Conservation (phyloP, 2,113 vertebrate genomes). For the Crotalus horridus region DNA sequence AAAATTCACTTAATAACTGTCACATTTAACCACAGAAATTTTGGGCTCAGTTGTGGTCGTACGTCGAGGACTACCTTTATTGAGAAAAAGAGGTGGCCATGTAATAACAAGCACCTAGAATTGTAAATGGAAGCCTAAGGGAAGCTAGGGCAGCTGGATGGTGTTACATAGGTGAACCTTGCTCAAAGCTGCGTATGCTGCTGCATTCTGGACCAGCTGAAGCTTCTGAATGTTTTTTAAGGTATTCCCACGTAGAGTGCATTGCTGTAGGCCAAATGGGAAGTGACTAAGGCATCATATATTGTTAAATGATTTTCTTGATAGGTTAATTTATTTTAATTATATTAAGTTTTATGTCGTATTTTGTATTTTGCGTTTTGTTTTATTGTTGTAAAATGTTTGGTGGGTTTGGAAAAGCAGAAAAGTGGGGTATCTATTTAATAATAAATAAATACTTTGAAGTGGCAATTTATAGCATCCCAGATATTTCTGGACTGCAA, state of each 20-base stretch:
- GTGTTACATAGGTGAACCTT: not conserved
- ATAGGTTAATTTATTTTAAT: not conserved
- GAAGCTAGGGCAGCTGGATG: not conserved
- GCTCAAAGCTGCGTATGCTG: not conserved
- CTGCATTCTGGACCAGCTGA: not conserved
- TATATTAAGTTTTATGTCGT: not conserved
- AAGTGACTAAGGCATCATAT: not conserved
- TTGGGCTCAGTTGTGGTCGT: not conserved
- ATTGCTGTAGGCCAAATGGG: not conserved
- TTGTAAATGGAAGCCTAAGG: not conserved
- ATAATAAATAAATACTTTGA: not conserved
- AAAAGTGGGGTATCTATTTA: not conserved
- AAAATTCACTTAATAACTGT: not conserved
- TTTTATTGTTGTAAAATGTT: not conserved
- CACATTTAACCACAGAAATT: not conserved
- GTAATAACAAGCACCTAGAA: not conserved
- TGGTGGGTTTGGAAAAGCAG: not conserved
- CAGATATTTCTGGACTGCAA: not conserved
- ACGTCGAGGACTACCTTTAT: not conserved
- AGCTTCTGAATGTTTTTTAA: not conserved
- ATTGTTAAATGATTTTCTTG: not conserved
- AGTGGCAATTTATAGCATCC: not conserved
- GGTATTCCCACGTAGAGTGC: not conserved
- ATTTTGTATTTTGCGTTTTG: not conserved
- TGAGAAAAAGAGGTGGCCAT: not conserved